Evolutionary conservation across 2,888 invertebrate genomes (phyloP).

Genomic region (Tiliacea aurago): DNA sequence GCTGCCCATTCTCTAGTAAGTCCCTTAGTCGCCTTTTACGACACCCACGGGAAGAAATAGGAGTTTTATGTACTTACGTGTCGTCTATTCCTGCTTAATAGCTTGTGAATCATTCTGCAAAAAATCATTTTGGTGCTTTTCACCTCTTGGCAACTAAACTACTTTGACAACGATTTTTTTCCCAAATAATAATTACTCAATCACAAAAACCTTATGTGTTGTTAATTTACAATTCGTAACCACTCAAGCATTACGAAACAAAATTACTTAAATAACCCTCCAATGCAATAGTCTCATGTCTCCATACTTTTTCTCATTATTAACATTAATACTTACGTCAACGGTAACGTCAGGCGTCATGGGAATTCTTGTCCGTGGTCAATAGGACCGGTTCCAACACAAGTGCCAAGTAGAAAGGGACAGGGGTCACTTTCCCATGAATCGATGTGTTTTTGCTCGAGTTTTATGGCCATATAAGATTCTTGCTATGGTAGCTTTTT

Average conservation of each 20-base stretch:
- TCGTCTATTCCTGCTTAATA: too few species aligned
- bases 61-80: too few species aligned
- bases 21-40: too few species aligned
- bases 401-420: conserved; percentile 73
- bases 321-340: conserved; percentile 46
- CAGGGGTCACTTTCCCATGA: conserved; percentile 81
- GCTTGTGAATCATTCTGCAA: too few species aligned
- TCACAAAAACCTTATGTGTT: neutral
- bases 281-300: conserved; percentile 18
- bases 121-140: neutral
- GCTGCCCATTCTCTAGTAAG: too few species aligned
- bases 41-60: too few species aligned
- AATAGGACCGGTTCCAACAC: conserved; percentile 71
- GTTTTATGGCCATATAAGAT: conserved; percentile 56
- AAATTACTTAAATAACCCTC: conserved; percentile 27
- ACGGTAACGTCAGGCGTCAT: conserved; percentile 30
- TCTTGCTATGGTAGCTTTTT: conserved; percentile 50
- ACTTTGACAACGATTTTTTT: neutral
- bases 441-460: conserved; percentile 77
- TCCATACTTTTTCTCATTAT: conserved; percentile 42
- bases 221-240: conserved; percentile 17
- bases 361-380: conserved; percentile 50
- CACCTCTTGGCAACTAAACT: neutral
- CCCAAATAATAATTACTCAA: conserved; percentile 13
- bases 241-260: conserved; percentile 26